These are phyloP conservation scores for Kuschelorhynchus macadamiae DNA, from an alignment of 2,888 invertebrate species.

Conservation along the genomic window DNA sequence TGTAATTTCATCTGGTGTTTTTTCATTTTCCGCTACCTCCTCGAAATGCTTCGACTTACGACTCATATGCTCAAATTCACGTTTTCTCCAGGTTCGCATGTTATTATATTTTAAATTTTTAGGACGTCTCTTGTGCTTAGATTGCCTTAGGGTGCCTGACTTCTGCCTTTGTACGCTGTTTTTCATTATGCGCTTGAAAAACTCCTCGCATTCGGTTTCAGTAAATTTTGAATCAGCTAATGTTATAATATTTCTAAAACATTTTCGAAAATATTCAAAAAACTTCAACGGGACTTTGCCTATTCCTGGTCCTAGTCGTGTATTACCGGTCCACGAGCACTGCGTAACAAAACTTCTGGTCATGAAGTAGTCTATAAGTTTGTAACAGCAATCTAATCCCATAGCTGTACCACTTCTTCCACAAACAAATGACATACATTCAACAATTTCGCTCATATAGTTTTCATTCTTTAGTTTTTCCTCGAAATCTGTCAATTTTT, in stretches of 20 bases:
- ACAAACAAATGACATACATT: conserved; percentile 36
- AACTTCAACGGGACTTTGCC: conserved; percentile 40
- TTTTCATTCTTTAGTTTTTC: conserved; percentile 26
- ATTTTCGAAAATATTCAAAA: conserved; percentile 37
- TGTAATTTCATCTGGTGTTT: background rate
- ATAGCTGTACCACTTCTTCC: conserved; percentile 32
- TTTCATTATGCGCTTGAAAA: conserved; percentile 43
- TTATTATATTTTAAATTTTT: conserved; percentile 40
- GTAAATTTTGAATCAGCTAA: conserved; percentile 35
- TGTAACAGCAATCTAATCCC: conserved; percentile 39
- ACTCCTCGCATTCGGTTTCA: conserved; percentile 35
- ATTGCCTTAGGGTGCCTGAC: conserved; percentile 9
- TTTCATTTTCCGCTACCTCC: background rate
- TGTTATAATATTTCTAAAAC: conserved; percentile 37
- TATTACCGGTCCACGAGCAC: conserved; percentile 45
- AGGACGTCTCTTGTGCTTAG: conserved; percentile 38
- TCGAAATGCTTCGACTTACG: background rate
- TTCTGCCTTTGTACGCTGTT: conserved; percentile 31
- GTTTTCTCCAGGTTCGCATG: background rate
- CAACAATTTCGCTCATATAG: conserved; percentile 19
- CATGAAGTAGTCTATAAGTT: conserved; percentile 43
- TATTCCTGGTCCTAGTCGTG: conserved; percentile 16
- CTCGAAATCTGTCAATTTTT: conserved; percentile 25
- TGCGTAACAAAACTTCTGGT: conserved; percentile 33
- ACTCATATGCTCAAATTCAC: background rate